These are phyloP conservation scores for Asarcornis scutulata DNA, from an alignment of 2,113 vertebrate species.

Conservation along the genomic window DNA sequence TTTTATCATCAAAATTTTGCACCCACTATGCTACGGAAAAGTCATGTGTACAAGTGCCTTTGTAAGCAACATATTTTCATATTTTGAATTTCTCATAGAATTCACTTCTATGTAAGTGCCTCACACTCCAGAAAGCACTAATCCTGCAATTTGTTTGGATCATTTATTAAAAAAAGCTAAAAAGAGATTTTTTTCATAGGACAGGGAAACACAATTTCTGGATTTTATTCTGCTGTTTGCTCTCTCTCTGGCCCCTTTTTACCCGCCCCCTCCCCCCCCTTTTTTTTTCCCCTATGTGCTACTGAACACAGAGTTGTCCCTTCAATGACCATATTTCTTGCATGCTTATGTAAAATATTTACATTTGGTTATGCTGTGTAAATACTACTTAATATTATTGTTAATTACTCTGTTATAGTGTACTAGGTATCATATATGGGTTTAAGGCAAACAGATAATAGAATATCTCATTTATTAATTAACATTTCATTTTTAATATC, in stretches of 20 bases:
- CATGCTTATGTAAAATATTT: background rate
- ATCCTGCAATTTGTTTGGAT: background rate
- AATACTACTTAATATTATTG: background rate
- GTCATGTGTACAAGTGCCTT: background rate
- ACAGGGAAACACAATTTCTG: background rate
- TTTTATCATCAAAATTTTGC: background rate
- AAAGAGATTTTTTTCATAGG: background rate
- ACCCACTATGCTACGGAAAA: background rate
- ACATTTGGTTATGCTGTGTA: background rate
- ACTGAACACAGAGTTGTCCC: background rate
- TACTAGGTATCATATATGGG: background rate
- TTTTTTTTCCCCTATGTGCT: background rate
- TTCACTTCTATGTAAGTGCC: background rate
- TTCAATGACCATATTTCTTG: background rate
- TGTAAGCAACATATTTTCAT: background rate
- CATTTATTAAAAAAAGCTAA: background rate
- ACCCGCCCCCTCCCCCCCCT: background rate
- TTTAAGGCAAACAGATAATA: background rate
- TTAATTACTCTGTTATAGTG: background rate
- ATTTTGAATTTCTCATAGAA: background rate
- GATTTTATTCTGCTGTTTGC: background rate
- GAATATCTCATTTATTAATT: background rate
- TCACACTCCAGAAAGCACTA: background rate
- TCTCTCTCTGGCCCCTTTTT: background rate
- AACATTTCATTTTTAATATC: background rate